Conservation (phyloP, 2,888 invertebrate genomes). For the Pyrrhia umbra region DNA sequence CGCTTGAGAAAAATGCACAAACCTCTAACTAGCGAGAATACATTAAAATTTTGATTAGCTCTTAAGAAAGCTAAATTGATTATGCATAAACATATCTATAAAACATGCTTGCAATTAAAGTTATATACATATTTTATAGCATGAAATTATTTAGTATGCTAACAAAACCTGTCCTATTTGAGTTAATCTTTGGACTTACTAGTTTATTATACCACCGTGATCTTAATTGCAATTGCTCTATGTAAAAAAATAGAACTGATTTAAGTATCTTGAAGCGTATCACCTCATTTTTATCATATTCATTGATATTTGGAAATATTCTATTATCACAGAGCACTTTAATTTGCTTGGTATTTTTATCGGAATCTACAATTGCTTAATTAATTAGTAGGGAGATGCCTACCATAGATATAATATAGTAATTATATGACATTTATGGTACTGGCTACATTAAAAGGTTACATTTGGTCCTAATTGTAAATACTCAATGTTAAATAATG, state of each 20-base stretch:
- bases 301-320: too few relatives aligned
- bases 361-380: too few relatives aligned
- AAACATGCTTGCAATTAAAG: slow-evolving; percentile 23
- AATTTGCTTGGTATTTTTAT: too few relatives aligned
- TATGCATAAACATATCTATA: slow-evolving; percentile 36
- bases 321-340: too few relatives aligned
- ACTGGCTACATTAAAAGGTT: too few relatives aligned
- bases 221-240: slow-evolving; percentile 35
- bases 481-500: slow-evolving; percentile 4
- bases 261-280: slow-evolving; percentile 8
- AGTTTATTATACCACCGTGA: slow-evolving; percentile 3
- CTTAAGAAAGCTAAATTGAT: slow-evolving; percentile 38
- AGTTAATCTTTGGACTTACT: slow-evolving; percentile 32
- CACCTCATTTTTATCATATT: neutral
- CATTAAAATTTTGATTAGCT: slow-evolving; percentile 54
- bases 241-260: slow-evolving; percentile 23
- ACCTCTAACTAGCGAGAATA: slow-evolving; percentile 54
- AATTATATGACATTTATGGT: too few relatives aligned
- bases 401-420: too few relatives aligned
- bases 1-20: slow-evolving; percentile 36
- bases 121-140: slow-evolving; percentile 14
- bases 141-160: slow-evolving; percentile 18
- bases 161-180: slow-evolving; percentile 34
- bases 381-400: too few relatives aligned
- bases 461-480: neutral